A percentile compares a stretch with the other conserved stretches of the same genome.
phyloP scores from a whole-genome alignment of 1,140 invertebrate genomes.

The Drusus annulatus region DNA sequence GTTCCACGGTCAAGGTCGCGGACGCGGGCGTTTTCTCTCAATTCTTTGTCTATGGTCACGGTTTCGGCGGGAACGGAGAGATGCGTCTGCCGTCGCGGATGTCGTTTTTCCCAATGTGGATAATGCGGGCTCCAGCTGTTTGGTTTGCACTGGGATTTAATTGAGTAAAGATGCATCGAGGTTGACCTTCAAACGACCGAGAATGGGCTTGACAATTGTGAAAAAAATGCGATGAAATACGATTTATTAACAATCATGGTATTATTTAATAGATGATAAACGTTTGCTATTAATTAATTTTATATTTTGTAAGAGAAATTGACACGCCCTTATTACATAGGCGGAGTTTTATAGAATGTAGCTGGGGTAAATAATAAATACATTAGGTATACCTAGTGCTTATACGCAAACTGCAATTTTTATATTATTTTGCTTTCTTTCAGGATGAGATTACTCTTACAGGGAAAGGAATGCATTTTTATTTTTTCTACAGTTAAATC shows the following conservation, averaged over 20 bases:
- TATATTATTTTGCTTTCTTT: too few species aligned
- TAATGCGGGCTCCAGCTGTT: conserved; percentile 17
- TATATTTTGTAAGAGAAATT: not conserved
- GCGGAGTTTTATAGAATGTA: too few species aligned
- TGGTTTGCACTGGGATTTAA: conserved; percentile 2
- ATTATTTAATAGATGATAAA: not conserved
- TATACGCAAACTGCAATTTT: too few species aligned
- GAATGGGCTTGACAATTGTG: not conserved
- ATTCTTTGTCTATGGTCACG: conserved; percentile 55
- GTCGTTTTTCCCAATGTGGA: conserved; percentile 24
- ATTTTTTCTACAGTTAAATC: too few species aligned
- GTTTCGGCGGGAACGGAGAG: conserved; percentile 46
- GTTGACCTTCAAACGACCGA: not conserved
- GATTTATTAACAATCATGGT: too few species aligned
- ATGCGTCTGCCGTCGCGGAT: conserved; percentile 54
- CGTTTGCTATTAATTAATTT: not conserved
- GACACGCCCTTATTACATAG: not conserved
- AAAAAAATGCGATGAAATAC: too few species aligned
- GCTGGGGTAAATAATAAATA: too few species aligned
- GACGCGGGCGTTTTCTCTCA: conserved; percentile 43
- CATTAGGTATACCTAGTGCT: too few species aligned
- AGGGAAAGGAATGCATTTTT: too few species aligned
- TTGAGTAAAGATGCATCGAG: not conserved
- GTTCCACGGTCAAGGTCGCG: conserved; percentile 52
- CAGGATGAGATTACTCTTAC: too few species aligned